Conservation (phyloP, 2,888 invertebrate species). For the Trichopoda pennipes region DNA sequence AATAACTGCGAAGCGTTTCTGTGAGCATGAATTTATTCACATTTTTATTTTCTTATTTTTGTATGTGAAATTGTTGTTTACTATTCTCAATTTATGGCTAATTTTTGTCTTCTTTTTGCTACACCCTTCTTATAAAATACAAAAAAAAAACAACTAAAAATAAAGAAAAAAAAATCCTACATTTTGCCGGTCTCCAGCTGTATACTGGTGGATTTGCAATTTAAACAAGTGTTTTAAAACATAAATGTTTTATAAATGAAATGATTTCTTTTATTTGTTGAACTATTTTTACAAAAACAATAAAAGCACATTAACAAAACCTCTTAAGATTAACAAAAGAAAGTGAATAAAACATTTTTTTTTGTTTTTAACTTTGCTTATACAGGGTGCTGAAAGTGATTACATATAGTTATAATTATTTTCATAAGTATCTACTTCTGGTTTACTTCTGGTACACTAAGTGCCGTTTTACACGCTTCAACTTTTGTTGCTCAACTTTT, state of each 20-base stretch:
- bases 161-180: not conserved
- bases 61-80: not conserved
- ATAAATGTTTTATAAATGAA: conserved; percentile 7
- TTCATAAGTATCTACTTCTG: too few relatives aligned
- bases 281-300: conserved; percentile 26
- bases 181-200: conserved; percentile 29
- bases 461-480: too few relatives aligned
- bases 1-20: not conserved
- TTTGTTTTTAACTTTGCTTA: not conserved
- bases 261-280: conserved; percentile 22
- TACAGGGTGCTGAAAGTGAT: not conserved
- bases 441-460: too few relatives aligned
- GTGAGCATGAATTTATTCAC: conserved; percentile 21
- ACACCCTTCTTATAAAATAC: not conserved
- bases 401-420: not conserved
- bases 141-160: conserved; percentile 8
- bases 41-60: not conserved
- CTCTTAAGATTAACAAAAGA: not conserved
- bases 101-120: conserved; percentile 7
- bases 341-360: not conserved
- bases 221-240: conserved; percentile 48
- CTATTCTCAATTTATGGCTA: conserved; percentile 13
- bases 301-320: conserved; percentile 6
- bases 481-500: too few relatives aligned
- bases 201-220: conserved; percentile 4